These are phyloP conservation scores for Anodontia alba DNA, from an alignment of 2,888 invertebrate genomes.

Conservation along the genomic window DNA sequence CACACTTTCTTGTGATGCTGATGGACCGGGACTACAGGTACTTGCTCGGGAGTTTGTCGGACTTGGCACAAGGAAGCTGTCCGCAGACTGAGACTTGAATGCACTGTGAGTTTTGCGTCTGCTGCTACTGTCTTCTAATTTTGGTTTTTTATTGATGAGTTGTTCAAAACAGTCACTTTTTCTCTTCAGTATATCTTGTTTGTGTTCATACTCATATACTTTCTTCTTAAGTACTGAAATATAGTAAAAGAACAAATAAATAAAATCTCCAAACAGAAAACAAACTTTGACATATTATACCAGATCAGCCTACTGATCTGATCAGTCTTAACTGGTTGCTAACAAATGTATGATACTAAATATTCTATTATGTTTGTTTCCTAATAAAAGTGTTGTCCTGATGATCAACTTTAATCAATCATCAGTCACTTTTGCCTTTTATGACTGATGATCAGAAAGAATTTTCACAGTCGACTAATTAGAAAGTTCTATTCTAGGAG, in stretches of 20 bases:
- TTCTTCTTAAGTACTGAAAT: slow-evolving; percentile 70
- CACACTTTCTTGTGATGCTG: slow-evolving; percentile 22
- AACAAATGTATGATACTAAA: too few relatives aligned
- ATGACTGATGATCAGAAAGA: too few relatives aligned
- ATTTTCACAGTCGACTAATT: too few relatives aligned
- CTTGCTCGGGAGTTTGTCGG: slow-evolving; percentile 1
- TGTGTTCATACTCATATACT: slow-evolving; percentile 71
- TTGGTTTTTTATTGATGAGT: slow-evolving; percentile 65
- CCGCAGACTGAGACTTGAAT: not conserved
- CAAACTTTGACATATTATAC: too few relatives aligned
- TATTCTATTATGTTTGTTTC: too few relatives aligned
- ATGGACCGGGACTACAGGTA: slow-evolving; percentile 29
- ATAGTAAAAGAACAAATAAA: slow-evolving; percentile 11
- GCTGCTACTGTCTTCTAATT: slow-evolving; percentile 36
- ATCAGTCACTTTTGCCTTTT: too few relatives aligned
- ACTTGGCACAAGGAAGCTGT: not conserved
- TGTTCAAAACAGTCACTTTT: slow-evolving; percentile 73
- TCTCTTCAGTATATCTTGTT: slow-evolving; percentile 67
- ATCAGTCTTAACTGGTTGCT: too few relatives aligned
- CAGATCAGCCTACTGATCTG: too few relatives aligned
- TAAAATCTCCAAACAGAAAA: too few relatives aligned
- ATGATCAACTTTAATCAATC: too few relatives aligned
- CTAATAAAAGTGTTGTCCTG: too few relatives aligned
- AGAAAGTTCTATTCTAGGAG: too few relatives aligned
- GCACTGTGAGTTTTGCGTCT: not conserved